Evolutionary conservation across 2,113 vertebrate genomes (phyloP), one percentile per base, ranked within the genome.

Genomic region (Muscicapa adusta): DNA sequence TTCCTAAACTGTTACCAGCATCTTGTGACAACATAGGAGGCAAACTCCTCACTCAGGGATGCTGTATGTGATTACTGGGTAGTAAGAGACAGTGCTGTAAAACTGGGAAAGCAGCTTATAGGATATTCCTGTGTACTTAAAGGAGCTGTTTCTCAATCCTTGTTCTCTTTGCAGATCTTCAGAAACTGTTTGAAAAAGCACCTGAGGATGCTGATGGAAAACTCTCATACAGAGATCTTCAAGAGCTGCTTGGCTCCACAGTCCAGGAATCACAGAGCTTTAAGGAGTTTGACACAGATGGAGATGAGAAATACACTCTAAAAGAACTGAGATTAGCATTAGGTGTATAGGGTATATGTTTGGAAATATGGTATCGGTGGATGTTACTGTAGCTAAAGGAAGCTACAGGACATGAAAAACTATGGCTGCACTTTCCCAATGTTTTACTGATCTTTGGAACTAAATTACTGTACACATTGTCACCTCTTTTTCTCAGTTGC

Each of bases 231-330:
- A 76, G 96, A 70, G 97, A 98, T 76, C 96, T 98, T 89, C 65
- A 94, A 75, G 96, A 88, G 45, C 85, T 96, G 38, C 74, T 98
- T 74, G 96, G 96, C 53, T 96, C 87, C 90, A n/a, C 91, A 80
- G 24, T 72, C 40, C 95, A 92, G 28, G 94, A 94, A 38, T 70
- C 85, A 56, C 89, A 96, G 81, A 96, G 47, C 84, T 94, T 98
- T 73, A 96, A 89, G 77, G 74, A 94, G 54, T 98, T 97, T 94
- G 98, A 98, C 92, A 86, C 81, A 34, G 96, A 98, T 74, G 93
- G 94, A 72, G 98, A 98, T 95, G 96, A 96, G 68, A 98, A 93
- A 90, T 98, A 98, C 67, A 98, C 98, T 1, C 91, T 98, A 19
- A 62, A 88, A 62, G 98, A 98, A 92, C 97, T 98, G 95, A 98